Base-by-base conservation (phyloP, 2,113 vertebrate genomes). In the Microcebus murinus region DNA sequence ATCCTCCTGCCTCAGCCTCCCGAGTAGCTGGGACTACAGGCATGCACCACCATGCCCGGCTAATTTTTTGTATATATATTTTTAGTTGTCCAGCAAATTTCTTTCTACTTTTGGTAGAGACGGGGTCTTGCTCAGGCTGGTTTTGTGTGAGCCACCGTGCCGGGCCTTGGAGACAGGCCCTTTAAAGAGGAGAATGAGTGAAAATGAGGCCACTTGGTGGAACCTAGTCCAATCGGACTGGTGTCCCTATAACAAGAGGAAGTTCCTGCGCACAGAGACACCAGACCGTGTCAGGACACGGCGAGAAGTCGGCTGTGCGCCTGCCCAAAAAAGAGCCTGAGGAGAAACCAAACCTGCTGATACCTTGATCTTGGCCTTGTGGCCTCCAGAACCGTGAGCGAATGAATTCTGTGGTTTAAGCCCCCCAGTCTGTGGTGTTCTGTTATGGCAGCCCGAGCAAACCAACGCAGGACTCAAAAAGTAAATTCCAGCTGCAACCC, bases 391-490 rank as follows among this genome's bases (percentile, higher is more conserved):
- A 45, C 7, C 4, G 20, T 2, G 14, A 80, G 65, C 8, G 4
- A 61, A 9, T 11, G 11, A 12, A 2, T 18, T 48, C 14, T 48
- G 21, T 3, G 4, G 20, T 61, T 50, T 39, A 45, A 82, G 59
- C n/a, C 45, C 17, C 5, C 8, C 2, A 0, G 27, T 21, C 70
- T 31, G 29, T 2, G 4, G 5, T 15, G 3, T 6, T 65, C 9
- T 15, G 42, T 34, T 4, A 55, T 6, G 5, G 65, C 1, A 52
- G 9, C n/a, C 59, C 14, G 27, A 31, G 55, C 5, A 18, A 36
- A 80, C 5, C 3, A 73, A 27, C 14, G 29, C 17, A 31, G n/a
- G n/a, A 48, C 23, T 65, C 63, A 61, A 23, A 48, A n/a, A 57
- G n/a, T 17, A 31, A n/a, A 77, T 29, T 50, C 27, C 45, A 48